Evolutionary conservation across 2,113 vertebrate species (phyloP), one percentile per base, ranked within the genome.

Genomic region (Rhegmatorhina hoffmannsi): DNA sequence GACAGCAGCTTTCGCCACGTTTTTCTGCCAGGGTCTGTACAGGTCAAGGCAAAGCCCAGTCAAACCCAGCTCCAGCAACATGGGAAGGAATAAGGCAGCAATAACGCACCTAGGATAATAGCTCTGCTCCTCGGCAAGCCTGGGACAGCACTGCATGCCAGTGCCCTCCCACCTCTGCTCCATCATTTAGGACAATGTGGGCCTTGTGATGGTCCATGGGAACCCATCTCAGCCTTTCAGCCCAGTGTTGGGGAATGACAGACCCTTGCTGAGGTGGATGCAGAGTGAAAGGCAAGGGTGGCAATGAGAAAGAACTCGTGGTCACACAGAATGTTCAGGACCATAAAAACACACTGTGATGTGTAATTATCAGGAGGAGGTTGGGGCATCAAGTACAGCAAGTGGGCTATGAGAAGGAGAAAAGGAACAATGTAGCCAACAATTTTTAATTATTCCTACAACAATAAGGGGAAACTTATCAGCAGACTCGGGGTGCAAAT

Each of bases 401-500:
- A 81, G 18, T 5, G 34, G 47, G 36, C 73, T 78, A 63, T 73
- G 47, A 68, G 33, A 75, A 87, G 49, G 36, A 76, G 14, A 59
- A 66, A 83, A 75, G 11, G 50, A 89, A 50, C 64, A 87, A 53
- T n/a, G 63, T 31, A n/a, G 69, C 25, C 21, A 92, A 55, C 0
- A 31, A 14, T 75, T 91, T 90, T 87, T 70, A 58, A 80, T 89
- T 92, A 88, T 91, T 89, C 58, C 25, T 69, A 9, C 18, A 82
- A 90, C 87, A 96, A 89, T 92, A 83, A 93, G 9, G 66, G 76
- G 80, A 94, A 91, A 75, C 53, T 76, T 75, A 82, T 94, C 90
- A 86, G 66, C 60, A 40, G 52, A 49, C 31, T 73, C 62, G 77
- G 73, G 69, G 76, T 79, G 33, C 60, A 84, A 90, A 82, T 81